Evolutionary conservation across 2,797 vertebrate genomes (phyloP), one percentile per base, ranked within the genome.

Genomic region (Merluccius polli): DNA sequence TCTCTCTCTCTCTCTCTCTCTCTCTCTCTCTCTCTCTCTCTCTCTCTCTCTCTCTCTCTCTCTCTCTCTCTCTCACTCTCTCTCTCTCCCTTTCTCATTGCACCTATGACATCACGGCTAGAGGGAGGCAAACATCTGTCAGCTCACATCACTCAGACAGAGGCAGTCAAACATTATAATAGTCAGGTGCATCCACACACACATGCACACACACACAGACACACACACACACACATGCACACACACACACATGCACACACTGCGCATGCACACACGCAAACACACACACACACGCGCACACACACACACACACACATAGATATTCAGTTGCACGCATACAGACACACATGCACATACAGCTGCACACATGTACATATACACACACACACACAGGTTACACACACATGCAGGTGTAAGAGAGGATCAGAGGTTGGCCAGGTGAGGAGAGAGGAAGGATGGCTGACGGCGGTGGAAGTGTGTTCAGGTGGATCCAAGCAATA

Each of bases 111-210:
- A 65, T 88, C 81, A 86, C 16, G 18, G 75, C 21, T 70, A 31
- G 68, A 73, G 73, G 79, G 70, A 79, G 79, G 79, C 81, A n/a
- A 87, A 83, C 83, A 87, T 90, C 83, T 87, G 87, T 89, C 87
- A 82, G 75, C 78, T 80, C 3, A 11, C 27, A 85, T 82, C 73
- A 63, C 79, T 82, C 79, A 77, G 75, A 31, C 31, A 78, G 41
- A 78, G 75, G 31, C 52, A 69, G 41, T 38, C 48, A 35, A 65
- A 41, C 21, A 30, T 74, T 29, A 35, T 6, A 24, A 72, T 38
- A 33, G 32, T 16, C 21, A 31, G 36, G 38, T 59, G 75, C 73
- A 78, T 38, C 75, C 16, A 73, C n/a, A 73, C 38, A 77, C 31
- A 38, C 69, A 44, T 38, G 35, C 71, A 81, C 36, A 27, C 52